A percentile compares a stretch with the other conserved stretches of the same genome.
Evolutionary conservation across 2,888 invertebrate genomes (phyloP).

Genomic region (Ophion slaviceki): DNA sequence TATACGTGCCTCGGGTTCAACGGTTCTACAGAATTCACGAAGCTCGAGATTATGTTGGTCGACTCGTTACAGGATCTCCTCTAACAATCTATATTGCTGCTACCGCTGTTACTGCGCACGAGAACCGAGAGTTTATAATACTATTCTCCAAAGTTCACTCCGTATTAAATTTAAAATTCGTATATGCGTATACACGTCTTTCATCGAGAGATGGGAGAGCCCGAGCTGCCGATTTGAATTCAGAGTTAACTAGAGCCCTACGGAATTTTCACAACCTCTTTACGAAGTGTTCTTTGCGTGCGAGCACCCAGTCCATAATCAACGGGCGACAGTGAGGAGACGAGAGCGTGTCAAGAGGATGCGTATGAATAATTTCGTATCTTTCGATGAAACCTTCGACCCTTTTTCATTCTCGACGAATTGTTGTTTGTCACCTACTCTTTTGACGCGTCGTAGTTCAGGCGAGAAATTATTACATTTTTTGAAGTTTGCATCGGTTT

Average conservation of each 20-base stretch:
- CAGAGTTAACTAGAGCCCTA: constrained; percentile 9
- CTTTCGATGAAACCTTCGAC: not conserved
- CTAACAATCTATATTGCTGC: constrained; percentile 61
- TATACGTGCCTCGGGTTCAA: constrained; percentile 58
- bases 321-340: not conserved
- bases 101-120: constrained; percentile 32
- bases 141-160: constrained; percentile 49
- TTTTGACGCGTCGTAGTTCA: too few species aligned
- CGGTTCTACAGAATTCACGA: constrained; percentile 72
- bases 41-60: constrained; percentile 69
- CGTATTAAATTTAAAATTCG: constrained; percentile 56
- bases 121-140: constrained; percentile 59
- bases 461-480: too few species aligned
- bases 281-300: not conserved
- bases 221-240: constrained; percentile 18
- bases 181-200: constrained; percentile 26
- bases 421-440: too few species aligned
- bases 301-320: not conserved
- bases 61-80: constrained; percentile 64
- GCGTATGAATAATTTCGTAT: not conserved
- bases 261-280: constrained; percentile 19
- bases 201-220: not conserved
- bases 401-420: too few species aligned
- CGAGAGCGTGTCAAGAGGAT: not conserved
- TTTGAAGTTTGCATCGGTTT: too few species aligned